Evolutionary conservation across 2,113 vertebrate species (phyloP).

Genomic region (Caretta caretta): DNA sequence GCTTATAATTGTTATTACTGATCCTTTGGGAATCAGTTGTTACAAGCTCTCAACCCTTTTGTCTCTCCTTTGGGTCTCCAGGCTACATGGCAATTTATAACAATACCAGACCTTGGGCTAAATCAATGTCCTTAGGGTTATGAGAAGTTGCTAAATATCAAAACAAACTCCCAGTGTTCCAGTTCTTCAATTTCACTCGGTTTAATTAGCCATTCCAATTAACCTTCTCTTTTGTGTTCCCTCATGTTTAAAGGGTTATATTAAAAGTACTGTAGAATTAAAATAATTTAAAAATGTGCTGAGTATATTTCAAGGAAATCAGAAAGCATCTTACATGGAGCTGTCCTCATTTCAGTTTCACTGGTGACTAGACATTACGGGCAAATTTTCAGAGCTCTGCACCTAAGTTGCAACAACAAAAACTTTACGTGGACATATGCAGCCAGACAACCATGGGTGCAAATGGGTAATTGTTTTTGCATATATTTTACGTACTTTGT

Average conservation of each 20-base stretch:
- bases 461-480: conserved; percentile 43
- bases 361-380: conserved; percentile 40
- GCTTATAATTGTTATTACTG: conserved; percentile 72
- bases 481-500: not conserved
- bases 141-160: conserved; percentile 61
- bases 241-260: conserved; percentile 75
- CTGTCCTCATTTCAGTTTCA: conserved; percentile 56
- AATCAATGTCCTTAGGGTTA: conserved; percentile 73
- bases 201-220: conserved; percentile 77
- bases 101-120: conserved; percentile 66
- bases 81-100: conserved; percentile 67
- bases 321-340: conserved; percentile 28
- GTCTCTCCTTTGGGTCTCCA: conserved; percentile 60
- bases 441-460: conserved; percentile 17
- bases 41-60: conserved; percentile 68
- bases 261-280: conserved; percentile 63
- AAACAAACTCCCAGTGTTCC: conserved; percentile 66
- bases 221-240: conserved; percentile 75
- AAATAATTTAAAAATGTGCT: conserved; percentile 64
- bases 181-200: conserved; percentile 73
- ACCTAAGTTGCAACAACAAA: conserved; percentile 53
- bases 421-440: not conserved
- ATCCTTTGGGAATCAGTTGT: conserved; percentile 75
- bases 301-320: conserved; percentile 58
- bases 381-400: conserved; percentile 49